Base-by-base conservation (phyloP, 1,140 invertebrate genomes). In the Drosophila eugracilis region DNA sequence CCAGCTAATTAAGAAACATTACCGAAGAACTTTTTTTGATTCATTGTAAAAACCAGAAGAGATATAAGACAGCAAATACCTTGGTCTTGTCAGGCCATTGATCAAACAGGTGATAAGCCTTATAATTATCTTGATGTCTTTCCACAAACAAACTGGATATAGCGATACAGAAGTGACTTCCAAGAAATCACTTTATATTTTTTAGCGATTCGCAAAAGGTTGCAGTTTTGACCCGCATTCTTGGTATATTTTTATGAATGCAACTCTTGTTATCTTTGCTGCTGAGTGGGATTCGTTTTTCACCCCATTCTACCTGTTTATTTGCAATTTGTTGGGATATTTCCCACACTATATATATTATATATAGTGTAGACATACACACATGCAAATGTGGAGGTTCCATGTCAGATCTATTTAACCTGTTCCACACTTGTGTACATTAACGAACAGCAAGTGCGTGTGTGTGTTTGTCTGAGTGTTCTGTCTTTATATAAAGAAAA, bases 391-490 rank as follows among this genome's bases (percentile, higher is more conserved):
- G 4, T 17, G 42, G 22, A 14, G 22, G 21, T 26, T 14, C 22
- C 42, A 26, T 26, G 50, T 19, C 6, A 47, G 50, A 28, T 70
- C 52, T 65, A 66, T 65, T 65, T 39, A 71, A 44, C 57, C 67
- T 48, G 37, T 44, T 58, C 34, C 41, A 41, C 42, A 66, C 45
- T 65, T 66, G 67, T 78, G 75, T 49, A 78, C 76, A 78, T 36
- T 42, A 21, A 32, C 44, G 41, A 53, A 15, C 22, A 7, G 26
- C 30, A 1, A 21, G 12, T 34, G 10, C 34, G 21, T 48, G 19
- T 39, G 36, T 48, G 24, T 15, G 21, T n/a, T n/a, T 34, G 10
- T 39, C 15, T 48, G 19, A 32, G 36, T 48, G 24, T 15, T n/a
- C 22, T 36, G 49, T 30, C 17, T 62, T 42, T 32, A 42, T 19